Evolutionary conservation across 2,888 invertebrate species (phyloP), one percentile per base, ranked within the genome.

Genomic region (Oxyscelio sp.): DNA sequence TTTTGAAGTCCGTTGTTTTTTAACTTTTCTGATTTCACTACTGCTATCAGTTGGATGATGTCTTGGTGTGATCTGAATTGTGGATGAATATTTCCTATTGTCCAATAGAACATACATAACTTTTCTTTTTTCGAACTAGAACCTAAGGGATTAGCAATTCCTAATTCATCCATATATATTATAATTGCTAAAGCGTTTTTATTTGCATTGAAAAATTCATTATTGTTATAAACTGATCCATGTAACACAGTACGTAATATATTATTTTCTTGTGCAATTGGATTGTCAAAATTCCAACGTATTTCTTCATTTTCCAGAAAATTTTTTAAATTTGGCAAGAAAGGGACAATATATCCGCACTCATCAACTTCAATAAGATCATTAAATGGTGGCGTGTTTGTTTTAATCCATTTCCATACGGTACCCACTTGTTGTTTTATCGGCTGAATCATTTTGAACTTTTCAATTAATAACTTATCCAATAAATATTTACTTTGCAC

Each of bases 1-100:
- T n/a, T 86, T 19, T 73, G 5, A 0, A 84, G 15, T 19, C 63
- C 80, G 48, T 63, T 45, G 52, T 80, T 68, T 81, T 88, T 87
- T 11, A 86, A 40, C 38, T 24, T 31, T 11, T 8, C 27, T 13
- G 68, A 31, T 70, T 86, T 85, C 4, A 79, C 75, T 17, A 81
- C 79, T 2, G 74, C 83, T 9, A 71, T 74, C 54, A 88, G 80
- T 40, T 85, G 70, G 13, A 86, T 54, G 8, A 65, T 38, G 40
- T 86, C 75, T 52, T 15, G 19, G 21, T 65, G 40, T 2, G 86
- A 87, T 52, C 86, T 77, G 2, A 86, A 56, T 22, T 34, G 24
- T 13, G 70, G 56, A 45, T 56, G 24, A 5, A 56, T 27, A 19
- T 71, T 71, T 13, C 21, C 59, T 17, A 71, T 15, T 9, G 31